Evolutionary conservation across 2,797 vertebrate genomes (phyloP).

Genomic region (Pteronotus mesoamericanus): DNA sequence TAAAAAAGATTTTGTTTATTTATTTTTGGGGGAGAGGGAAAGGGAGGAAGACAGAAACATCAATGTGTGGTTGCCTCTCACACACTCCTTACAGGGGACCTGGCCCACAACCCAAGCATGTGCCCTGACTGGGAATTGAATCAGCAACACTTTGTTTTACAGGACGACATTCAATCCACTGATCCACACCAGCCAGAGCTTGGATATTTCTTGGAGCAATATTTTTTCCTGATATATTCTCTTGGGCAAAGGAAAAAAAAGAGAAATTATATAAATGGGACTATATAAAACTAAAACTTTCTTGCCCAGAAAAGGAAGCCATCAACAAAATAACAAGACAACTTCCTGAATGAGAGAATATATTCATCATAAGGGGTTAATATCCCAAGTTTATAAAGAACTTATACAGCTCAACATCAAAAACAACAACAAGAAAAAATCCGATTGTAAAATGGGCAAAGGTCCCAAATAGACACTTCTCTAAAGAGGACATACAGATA

Average conservation of each 20-base stretch:
- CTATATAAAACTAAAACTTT: neutral
- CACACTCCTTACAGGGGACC: too few relatives aligned
- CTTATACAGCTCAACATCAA: neutral
- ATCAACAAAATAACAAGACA: neutral
- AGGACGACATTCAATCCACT: too few relatives aligned
- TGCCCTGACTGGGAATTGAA: too few relatives aligned
- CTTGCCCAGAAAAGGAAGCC: neutral
- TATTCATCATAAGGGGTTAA: neutral
- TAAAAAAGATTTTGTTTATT: too few relatives aligned
- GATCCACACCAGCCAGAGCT: neutral
- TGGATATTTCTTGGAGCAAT: neutral
- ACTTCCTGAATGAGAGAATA: neutral
- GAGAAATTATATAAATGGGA: neutral
- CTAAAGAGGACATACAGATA: neutral
- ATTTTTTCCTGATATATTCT: neutral
- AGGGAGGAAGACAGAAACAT: too few relatives aligned
- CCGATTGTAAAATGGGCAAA: neutral
- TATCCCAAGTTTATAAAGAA: neutral
- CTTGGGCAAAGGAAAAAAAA: neutral
- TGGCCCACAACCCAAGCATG: too few relatives aligned
- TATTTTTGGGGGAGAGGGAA: too few relatives aligned
- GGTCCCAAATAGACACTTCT: neutral
- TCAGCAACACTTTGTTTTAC: too few relatives aligned
- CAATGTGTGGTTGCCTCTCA: too few relatives aligned
- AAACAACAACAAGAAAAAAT: neutral